Evolutionary conservation across 2,797 vertebrate species (phyloP).

Genomic region (Melanotaenia trifasciata): DNA sequence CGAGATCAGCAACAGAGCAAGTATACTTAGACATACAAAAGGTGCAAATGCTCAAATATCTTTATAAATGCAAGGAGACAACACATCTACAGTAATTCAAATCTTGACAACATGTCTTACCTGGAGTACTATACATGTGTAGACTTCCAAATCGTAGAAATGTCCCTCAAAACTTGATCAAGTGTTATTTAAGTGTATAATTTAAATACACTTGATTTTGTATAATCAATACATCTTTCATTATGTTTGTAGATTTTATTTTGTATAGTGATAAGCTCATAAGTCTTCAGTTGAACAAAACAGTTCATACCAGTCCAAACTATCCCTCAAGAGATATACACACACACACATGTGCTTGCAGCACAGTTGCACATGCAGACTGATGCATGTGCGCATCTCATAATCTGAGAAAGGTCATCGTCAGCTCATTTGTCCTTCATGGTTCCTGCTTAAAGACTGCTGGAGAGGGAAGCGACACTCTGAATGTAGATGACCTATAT

Average conservation of each 20-base stretch:
- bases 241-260: constrained; percentile 10
- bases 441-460: constrained; percentile 77
- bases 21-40: too few relatives aligned
- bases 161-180: not conserved
- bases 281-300: not conserved
- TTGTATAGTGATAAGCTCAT: constrained; percentile 5
- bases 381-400: constrained; percentile 63
- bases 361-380: constrained; percentile 31
- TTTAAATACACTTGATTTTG: too few relatives aligned
- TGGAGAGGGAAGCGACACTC: constrained; percentile 60
- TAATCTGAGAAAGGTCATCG: constrained; percentile 73
- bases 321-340: constrained; percentile 34
- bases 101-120: not conserved
- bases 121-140: not conserved
- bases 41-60: too few relatives aligned
- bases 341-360: constrained; percentile 11
- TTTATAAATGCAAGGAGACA: too few relatives aligned
- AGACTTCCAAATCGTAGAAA: not conserved
- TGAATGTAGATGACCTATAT: constrained; percentile 84
- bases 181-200: not conserved
- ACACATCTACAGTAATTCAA: not conserved
- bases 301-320: constrained; percentile 33
- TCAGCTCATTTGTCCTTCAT: constrained; percentile 81
- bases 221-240: constrained; percentile 3
- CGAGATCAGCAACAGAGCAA: too few relatives aligned